A percentile compares a stretch with the other conserved stretches of the same genome.
Conservation (phyloP, 2,113 vertebrate species). For the Tricholaema leucomelas region DNA sequence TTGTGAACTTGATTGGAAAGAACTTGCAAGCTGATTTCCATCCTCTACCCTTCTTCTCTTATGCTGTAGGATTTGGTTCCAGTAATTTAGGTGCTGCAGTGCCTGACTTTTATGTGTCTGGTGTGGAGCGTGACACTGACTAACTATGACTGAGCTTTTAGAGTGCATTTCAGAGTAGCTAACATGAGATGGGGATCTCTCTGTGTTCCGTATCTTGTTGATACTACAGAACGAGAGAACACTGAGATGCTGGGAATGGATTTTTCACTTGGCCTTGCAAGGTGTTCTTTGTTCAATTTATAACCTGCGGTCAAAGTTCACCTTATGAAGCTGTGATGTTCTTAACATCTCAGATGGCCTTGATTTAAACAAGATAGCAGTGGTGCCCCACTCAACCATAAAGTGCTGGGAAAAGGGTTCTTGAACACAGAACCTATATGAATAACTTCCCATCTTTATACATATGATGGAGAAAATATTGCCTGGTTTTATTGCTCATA, state of each 20-base stretch:
- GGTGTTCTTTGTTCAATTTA: not conserved
- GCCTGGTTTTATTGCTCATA: not conserved
- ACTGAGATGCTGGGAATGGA: not conserved
- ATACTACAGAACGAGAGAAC: not conserved
- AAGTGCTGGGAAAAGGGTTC: not conserved
- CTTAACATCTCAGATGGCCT: not conserved
- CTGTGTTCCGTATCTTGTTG: not conserved
- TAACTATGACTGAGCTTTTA: not conserved
- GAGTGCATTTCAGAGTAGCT: not conserved
- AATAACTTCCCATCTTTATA: not conserved
- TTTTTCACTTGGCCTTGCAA: not conserved
- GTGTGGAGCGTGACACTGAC: not conserved
- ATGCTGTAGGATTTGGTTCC: not conserved
- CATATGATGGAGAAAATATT: not conserved
- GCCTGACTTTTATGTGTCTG: not conserved
- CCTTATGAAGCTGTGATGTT: not conserved
- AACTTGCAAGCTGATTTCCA: not conserved
- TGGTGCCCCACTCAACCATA: not conserved
- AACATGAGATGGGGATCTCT: not conserved
- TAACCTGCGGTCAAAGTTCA: not conserved
- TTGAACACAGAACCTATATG: not conserved
- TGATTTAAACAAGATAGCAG: not conserved
- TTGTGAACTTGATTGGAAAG: conserved; percentile 3
- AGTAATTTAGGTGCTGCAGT: not conserved
- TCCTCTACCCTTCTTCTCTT: not conserved